A percentile compares a stretch with the other conserved stretches of the same genome.
Conservation (phyloP, 2,797 vertebrate species). For the Streptopelia turtur region DNA sequence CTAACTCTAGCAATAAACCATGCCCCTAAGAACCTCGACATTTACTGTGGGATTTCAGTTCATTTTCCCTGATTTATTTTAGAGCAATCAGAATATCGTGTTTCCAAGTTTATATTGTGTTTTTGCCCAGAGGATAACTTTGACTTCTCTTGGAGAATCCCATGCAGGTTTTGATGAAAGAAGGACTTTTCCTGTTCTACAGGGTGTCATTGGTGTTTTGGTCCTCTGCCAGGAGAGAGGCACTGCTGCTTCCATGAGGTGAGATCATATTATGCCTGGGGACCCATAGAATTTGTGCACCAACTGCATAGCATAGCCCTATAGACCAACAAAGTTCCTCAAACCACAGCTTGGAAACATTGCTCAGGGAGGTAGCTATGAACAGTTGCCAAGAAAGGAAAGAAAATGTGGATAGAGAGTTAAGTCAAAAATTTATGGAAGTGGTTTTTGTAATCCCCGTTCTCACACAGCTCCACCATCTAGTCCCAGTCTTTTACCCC, state of each 20-base stretch:
- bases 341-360: not conserved
- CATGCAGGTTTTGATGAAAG: not conserved
- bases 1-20: too few species aligned
- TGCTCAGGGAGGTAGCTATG: not conserved
- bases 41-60: not conserved
- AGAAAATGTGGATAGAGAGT: not conserved
- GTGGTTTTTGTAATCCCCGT: not conserved
- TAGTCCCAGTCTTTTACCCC: not conserved
- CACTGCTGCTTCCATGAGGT: not conserved
- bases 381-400: not conserved
- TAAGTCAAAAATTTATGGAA: not conserved
- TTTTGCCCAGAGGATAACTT: not conserved
- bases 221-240: not conserved
- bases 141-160: not conserved
- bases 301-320: not conserved
- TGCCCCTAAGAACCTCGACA: too few species aligned
- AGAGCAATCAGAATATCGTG: not conserved
- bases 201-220: not conserved
- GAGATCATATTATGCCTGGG: not conserved
- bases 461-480: not conserved
- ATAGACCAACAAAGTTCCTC: not conserved
- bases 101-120: not conserved
- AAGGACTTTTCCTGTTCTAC: not conserved
- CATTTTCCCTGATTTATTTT: not conserved
- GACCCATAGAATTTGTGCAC: not conserved